These are phyloP conservation scores for Paragorgia papillata DNA, from an alignment of 92 coral and sea anemone genomes.

Conservation along the genomic window DNA sequence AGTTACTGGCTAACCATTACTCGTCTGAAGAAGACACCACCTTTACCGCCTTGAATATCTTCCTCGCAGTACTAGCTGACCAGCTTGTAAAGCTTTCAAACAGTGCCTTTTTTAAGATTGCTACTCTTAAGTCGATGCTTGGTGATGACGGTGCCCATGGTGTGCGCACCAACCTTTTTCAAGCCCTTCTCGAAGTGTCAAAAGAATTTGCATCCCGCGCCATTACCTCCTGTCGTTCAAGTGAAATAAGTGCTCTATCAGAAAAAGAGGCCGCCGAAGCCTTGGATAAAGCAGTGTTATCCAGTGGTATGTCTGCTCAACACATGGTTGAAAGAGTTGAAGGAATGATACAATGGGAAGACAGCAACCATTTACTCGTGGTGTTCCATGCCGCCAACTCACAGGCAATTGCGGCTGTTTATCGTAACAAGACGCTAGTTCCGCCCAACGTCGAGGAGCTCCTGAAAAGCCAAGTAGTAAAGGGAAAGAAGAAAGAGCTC, in stretches of 20 bases:
- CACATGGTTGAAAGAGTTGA: conserved; percentile 71
- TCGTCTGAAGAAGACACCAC: conserved; percentile 58
- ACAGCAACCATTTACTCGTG: conserved; percentile 72
- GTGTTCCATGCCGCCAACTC: conserved; percentile 68
- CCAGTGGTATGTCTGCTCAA: conserved; percentile 56
- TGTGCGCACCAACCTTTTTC: conserved; percentile 65
- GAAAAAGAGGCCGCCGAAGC: conserved; percentile 64
- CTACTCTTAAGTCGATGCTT: conserved; percentile 59
- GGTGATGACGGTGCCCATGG: conserved; percentile 52
- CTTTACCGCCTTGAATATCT: conserved; percentile 65
- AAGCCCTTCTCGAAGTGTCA: conserved; percentile 69
- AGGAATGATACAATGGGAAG: conserved; percentile 85
- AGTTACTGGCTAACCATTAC: conserved; percentile 57
- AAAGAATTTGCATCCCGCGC: conserved; percentile 64
- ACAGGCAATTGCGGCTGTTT: conserved; percentile 68
- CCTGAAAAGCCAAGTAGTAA: conserved; percentile 57
- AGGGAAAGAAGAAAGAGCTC: conserved; percentile 35
- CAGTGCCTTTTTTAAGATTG: conserved; percentile 68
- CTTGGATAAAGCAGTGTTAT: conserved; percentile 51
- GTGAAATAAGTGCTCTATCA: conserved; percentile 59
- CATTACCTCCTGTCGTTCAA: conserved; percentile 1
- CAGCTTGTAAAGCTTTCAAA: conserved; percentile 72
- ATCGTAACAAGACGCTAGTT: conserved; percentile 59
- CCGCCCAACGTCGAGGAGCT: conserved; percentile 64
- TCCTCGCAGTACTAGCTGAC: conserved; percentile 70